phyloP scores from a whole-genome alignment of 2,888 invertebrate genomes.

The Cyclophora albipunctata region DNA sequence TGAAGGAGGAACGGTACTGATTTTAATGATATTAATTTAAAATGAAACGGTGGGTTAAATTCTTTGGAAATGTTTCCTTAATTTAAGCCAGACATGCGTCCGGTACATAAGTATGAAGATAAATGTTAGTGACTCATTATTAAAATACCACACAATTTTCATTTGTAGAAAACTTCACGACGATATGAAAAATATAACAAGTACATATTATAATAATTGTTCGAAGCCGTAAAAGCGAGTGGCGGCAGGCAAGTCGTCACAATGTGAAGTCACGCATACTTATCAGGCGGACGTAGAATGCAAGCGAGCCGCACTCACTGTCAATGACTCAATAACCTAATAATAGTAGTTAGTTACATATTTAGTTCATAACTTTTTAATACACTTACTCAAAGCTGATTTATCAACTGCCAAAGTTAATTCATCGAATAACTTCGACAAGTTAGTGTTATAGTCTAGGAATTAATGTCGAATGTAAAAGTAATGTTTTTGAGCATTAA shows the following conservation, averaged over 20 bases:
- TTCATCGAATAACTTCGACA: too few species aligned
- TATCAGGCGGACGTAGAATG: conserved; percentile 40
- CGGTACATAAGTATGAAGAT: too few species aligned
- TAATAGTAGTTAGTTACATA: too few species aligned
- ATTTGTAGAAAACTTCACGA: conserved; percentile 10
- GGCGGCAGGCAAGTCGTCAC: conserved; percentile 10
- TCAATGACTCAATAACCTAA: too few species aligned
- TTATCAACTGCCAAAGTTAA: too few species aligned
- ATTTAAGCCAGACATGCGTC: background rate
- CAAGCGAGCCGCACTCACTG: conserved; percentile 3
- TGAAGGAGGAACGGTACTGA: conserved; percentile 38
- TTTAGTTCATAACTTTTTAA: too few species aligned
- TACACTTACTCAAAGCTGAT: too few species aligned
- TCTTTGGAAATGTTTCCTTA: too few species aligned
- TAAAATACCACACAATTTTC: background rate
- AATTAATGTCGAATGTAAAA: background rate
- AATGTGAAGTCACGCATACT: conserved; percentile 40
- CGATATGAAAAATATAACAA: background rate
- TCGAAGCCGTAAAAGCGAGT: conserved; percentile 11
- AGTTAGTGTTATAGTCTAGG: too few species aligned
- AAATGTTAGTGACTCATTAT: too few species aligned
- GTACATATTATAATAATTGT: background rate
- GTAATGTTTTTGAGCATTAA: too few species aligned
- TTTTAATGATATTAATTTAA: conserved; percentile 37
- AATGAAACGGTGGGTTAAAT: conserved; percentile 25